phyloP scores from a whole-genome alignment of 2,113 vertebrate species.

The Panthera leo region DNA sequence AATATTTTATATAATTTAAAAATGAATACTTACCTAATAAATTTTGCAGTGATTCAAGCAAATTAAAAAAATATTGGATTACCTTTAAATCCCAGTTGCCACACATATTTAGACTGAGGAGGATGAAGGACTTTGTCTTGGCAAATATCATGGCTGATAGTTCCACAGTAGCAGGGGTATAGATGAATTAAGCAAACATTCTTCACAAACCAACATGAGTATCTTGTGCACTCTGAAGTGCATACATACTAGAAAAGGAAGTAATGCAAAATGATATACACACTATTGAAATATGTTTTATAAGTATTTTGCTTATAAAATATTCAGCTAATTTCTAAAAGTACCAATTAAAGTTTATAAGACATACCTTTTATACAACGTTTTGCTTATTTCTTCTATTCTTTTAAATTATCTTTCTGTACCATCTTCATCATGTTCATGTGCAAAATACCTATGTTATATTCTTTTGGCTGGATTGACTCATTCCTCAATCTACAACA shows the following conservation, averaged over 20 bases:
- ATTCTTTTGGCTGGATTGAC: neutral
- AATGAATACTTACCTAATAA: neutral
- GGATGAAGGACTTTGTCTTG: conserved; percentile 67
- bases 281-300: neutral
- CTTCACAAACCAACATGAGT: conserved; percentile 85
- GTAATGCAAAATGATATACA: neutral
- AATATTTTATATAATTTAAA: neutral
- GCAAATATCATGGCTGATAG: conserved; percentile 84
- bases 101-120: conserved; percentile 83
- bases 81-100: conserved; percentile 85
- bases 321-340: neutral
- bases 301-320: neutral
- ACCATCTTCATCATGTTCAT: neutral
- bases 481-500: neutral
- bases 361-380: rapidly evolving
- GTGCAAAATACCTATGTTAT: neutral
- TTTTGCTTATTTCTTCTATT: neutral
- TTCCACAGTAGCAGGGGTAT: conserved; percentile 82
- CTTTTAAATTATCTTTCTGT: neutral
- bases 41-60: neutral
- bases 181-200: conserved; percentile 85
- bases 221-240: conserved; percentile 83
- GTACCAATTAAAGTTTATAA: neutral
- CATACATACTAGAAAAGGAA: conserved; percentile 85
- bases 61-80: conserved; percentile 54